phyloP scores from a whole-genome alignment of 37 sponge, comb jelly and placozoan species.

The Spongilla lacustris region DNA sequence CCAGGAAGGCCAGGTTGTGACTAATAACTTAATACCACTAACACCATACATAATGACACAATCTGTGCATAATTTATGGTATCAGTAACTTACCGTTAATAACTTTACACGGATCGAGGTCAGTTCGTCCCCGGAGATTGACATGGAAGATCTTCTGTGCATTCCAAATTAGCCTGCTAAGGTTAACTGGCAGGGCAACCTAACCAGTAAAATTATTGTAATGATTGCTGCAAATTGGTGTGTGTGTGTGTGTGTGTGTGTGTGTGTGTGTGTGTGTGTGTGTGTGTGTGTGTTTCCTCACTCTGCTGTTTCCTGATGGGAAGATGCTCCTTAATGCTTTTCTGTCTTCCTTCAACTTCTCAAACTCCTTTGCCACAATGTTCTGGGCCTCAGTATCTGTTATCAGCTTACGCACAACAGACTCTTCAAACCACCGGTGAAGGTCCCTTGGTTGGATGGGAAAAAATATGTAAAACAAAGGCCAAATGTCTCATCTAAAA shows the following conservation, averaged over 20 bases:
- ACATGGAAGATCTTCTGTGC: conserved; percentile 97
- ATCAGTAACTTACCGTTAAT: conserved; percentile 42
- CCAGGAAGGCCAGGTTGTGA: too few relatives aligned
- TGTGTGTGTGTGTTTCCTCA: conserved; percentile 24
- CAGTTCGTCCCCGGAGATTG: conserved; percentile 71
- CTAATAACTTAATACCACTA: not conserved
- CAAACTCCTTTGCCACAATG: conserved; percentile 82
- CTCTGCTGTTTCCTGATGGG: conserved; percentile 83
- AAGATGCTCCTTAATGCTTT: conserved; percentile 84
- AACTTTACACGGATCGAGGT: conserved; percentile 94
- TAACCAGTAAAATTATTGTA: conserved; percentile 9
- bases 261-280: not conserved
- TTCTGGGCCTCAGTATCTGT: conserved; percentile 75
- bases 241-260: conserved; percentile 6
- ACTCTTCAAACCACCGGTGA: conserved; percentile 74
- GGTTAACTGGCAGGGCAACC: conserved; percentile 93
- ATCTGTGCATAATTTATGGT: not conserved
- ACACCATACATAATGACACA: too few relatives aligned
- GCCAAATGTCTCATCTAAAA: not conserved
- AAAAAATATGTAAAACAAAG: not conserved
- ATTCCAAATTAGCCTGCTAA: conserved; percentile 93
- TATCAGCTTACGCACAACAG: conserved; percentile 78
- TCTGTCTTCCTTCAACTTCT: conserved; percentile 88
- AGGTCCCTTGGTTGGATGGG: conserved; percentile 50
- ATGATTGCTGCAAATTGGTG: not conserved